Evolutionary conservation across 2,113 vertebrate species (phyloP).

Genomic region (Alectura lathami): DNA sequence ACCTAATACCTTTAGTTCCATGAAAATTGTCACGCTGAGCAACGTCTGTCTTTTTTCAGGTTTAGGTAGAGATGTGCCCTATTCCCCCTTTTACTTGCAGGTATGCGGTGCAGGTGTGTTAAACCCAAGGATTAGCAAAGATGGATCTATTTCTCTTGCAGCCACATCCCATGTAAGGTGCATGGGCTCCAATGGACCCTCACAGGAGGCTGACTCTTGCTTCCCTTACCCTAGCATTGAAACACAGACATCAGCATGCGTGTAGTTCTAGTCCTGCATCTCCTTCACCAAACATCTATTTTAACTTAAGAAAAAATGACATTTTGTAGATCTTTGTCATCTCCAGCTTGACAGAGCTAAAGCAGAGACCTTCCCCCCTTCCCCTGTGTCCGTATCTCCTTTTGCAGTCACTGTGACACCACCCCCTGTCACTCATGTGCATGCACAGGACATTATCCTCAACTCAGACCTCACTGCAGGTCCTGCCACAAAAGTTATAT

Average conservation of each 20-base stretch:
- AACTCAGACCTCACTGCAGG: not conserved
- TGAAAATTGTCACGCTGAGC: not conserved
- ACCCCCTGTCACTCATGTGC: not conserved
- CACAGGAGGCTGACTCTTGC: not conserved
- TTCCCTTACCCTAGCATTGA: not conserved
- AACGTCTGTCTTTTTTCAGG: not conserved
- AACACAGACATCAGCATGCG: not conserved
- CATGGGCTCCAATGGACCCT: not conserved
- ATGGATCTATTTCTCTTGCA: not conserved
- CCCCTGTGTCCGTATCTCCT: not conserved
- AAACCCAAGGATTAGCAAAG: not conserved
- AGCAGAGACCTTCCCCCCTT: not conserved
- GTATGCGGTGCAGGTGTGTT: not conserved
- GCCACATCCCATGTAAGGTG: not conserved
- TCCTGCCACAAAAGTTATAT: not conserved
- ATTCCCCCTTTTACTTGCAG: not conserved
- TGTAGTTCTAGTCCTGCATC: not conserved
- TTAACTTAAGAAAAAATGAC: not conserved
- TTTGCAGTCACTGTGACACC: not conserved
- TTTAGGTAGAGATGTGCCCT: not conserved
- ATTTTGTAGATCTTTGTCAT: not conserved
- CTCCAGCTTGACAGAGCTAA: not conserved
- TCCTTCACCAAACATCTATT: not conserved
- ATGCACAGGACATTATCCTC: not conserved
- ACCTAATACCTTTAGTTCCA: not conserved